Evolutionary conservation across 2,113 vertebrate genomes (phyloP).

Genomic region (Odontesthes bonariensis): DNA sequence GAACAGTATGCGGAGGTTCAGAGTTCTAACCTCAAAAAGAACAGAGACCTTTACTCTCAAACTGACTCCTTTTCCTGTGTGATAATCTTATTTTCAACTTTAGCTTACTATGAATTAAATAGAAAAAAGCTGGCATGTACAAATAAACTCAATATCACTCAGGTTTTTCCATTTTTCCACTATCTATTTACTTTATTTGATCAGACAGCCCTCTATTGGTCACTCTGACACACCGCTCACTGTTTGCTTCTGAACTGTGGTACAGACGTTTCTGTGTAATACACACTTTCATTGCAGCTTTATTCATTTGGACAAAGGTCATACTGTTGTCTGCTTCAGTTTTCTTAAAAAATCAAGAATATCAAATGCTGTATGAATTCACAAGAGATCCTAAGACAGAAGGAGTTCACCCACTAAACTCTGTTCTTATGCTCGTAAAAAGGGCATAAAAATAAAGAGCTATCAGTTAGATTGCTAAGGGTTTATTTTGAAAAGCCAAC

Average conservation of each 20-base stretch:
- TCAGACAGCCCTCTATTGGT: slow-evolving; percentile 59
- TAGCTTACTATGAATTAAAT: not conserved
- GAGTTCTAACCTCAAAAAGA: slow-evolving; percentile 46
- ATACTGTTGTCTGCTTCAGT: not conserved
- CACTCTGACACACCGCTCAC: not conserved
- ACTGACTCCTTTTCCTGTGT: slow-evolving; percentile 12
- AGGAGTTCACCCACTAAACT: too few relatives aligned
- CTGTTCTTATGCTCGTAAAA: too few relatives aligned
- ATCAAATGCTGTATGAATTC: too few relatives aligned
- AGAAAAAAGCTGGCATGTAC: not conserved
- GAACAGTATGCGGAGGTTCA: slow-evolving; percentile 50
- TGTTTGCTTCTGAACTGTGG: not conserved
- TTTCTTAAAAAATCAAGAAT: not conserved
- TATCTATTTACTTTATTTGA: slow-evolving; percentile 16
- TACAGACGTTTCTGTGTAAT: not conserved
- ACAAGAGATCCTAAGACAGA: too few relatives aligned
- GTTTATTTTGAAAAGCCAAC: too few relatives aligned
- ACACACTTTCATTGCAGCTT: not conserved
- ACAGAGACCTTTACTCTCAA: not conserved
- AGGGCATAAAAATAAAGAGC: too few relatives aligned
- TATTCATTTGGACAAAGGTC: not conserved
- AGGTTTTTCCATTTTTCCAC: not conserved
- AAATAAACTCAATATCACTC: not conserved
- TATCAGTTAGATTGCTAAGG: too few relatives aligned
- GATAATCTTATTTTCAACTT: slow-evolving; percentile 11